These are phyloP conservation scores for Salarias fasciatus DNA, from an alignment of 2,797 vertebrate species.

Conservation along the genomic window DNA sequence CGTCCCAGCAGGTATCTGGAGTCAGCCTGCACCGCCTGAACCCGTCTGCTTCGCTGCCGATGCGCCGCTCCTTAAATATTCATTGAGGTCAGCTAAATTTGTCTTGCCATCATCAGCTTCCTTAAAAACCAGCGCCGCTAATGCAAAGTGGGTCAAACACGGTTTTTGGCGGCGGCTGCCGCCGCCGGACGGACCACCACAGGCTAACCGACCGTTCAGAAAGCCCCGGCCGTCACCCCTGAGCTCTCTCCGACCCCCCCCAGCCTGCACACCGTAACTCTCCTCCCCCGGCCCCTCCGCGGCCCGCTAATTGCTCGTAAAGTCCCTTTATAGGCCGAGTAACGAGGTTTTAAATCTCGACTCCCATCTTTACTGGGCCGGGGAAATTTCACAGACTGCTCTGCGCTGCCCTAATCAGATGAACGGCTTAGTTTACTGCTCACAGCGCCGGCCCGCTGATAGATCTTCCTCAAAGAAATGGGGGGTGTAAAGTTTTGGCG, in stretches of 20 bases:
- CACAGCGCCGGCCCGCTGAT: background rate
- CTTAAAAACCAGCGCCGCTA: background rate
- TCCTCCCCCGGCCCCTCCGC: constrained; percentile 4
- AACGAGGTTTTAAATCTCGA: constrained; percentile 61
- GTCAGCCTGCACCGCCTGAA: background rate
- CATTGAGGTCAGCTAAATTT: background rate
- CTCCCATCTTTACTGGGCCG: constrained; percentile 49
- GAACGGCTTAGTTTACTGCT: constrained; percentile 53
- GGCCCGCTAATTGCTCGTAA: constrained; percentile 65
- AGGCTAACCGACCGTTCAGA: background rate
- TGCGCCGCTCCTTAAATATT: background rate
- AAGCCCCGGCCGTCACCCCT: background rate
- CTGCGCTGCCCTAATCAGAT: constrained; percentile 49
- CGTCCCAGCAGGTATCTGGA: background rate
- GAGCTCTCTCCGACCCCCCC: background rate
- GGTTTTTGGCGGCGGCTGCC: background rate
- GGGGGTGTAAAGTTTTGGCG: constrained; percentile 1
- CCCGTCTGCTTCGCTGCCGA: background rate
- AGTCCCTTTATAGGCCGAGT: constrained; percentile 55
- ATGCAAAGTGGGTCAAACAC: background rate
- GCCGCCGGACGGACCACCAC: no score
- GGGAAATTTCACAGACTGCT: constrained; percentile 43
- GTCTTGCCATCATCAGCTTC: background rate
- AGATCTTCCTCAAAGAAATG: background rate
- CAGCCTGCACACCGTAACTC: background rate